Conservation (phyloP, 2,797 vertebrate genomes). For the Pangasius macronema region DNA sequence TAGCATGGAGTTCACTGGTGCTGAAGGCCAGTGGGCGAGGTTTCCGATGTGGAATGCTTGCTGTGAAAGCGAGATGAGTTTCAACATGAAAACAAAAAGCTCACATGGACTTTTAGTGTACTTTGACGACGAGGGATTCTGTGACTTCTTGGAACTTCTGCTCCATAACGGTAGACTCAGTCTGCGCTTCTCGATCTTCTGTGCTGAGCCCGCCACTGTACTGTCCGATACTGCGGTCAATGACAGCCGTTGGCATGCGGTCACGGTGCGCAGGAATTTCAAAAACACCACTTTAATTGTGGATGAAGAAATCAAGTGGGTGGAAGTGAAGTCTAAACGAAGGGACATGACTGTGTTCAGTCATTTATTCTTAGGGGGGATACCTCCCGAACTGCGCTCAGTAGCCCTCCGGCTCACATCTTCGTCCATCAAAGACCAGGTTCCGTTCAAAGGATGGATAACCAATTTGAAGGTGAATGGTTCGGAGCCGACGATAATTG, state of each 20-base stretch:
- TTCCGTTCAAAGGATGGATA: conserved; percentile 93
- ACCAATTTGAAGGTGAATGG: conserved; percentile 88
- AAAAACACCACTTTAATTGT: conserved; percentile 94
- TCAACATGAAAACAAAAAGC: conserved; percentile 97
- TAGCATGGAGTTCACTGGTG: conserved; percentile 91
- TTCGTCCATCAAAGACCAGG: conserved; percentile 84
- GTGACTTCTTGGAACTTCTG: conserved; percentile 97
- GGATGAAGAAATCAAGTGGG: conserved; percentile 90
- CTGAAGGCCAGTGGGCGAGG: conserved; percentile 96
- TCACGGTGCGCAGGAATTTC: conserved; percentile 92
- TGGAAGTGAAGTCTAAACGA: conserved; percentile 95
- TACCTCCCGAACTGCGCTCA: conserved; percentile 87
- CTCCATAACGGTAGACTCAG: conserved; percentile 91
- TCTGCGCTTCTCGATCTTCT: conserved; percentile 98
- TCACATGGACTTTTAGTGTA: conserved; percentile 95
- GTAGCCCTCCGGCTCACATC: conserved; percentile 89
- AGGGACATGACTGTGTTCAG: conserved; percentile 98
- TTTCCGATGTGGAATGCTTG: conserved; percentile 99
- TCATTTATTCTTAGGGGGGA: conserved; percentile 89
- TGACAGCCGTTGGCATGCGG: conserved; percentile 89
- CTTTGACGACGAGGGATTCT: conserved; percentile 97
- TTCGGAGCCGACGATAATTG: conserved; percentile 75
- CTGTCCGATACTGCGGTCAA: conserved; percentile 89
- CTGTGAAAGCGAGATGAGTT: conserved; percentile 98
- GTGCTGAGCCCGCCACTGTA: conserved; percentile 90